Evolutionary conservation across 2,113 vertebrate genomes (phyloP).

Genomic region (Chunga burmeisteri): DNA sequence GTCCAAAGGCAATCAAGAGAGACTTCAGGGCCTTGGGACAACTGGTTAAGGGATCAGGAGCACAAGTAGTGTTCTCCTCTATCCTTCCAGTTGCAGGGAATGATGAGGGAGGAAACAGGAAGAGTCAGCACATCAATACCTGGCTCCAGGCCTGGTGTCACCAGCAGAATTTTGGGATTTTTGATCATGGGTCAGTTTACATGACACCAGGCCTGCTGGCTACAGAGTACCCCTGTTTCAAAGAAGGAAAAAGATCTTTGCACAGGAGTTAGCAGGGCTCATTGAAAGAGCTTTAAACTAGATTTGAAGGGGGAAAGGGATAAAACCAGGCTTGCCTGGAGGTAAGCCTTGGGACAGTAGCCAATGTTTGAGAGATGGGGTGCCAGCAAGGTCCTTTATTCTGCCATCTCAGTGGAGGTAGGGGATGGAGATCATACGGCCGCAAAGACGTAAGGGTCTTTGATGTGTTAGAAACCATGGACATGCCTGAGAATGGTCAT

Average conservation of each 20-base stretch:
- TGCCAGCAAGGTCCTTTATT: not conserved
- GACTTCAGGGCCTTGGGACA: not conserved
- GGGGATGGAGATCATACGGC: not conserved
- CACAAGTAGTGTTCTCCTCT: not conserved
- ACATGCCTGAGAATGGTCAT: not conserved
- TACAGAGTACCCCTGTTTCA: not conserved
- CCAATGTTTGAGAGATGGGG: not conserved
- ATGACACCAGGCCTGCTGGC: not conserved
- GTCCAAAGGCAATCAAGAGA: not conserved
- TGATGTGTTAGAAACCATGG: not conserved
- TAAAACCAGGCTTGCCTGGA: not conserved
- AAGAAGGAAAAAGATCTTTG: not conserved
- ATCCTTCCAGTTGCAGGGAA: not conserved
- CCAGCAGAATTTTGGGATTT: not conserved
- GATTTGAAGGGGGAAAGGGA: not conserved
- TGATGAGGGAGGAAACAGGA: not conserved
- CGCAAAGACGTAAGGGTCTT: not conserved
- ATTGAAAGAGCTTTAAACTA: not conserved
- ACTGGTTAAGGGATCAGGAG: not conserved
- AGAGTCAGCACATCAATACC: not conserved
- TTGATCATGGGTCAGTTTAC: not conserved
- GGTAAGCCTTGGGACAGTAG: not conserved
- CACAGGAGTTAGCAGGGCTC: not conserved
- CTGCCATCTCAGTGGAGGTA: not conserved
- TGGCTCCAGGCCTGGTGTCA: not conserved